Conservation (phyloP, 2,888 invertebrate species). For the Folsomia candida region DNA sequence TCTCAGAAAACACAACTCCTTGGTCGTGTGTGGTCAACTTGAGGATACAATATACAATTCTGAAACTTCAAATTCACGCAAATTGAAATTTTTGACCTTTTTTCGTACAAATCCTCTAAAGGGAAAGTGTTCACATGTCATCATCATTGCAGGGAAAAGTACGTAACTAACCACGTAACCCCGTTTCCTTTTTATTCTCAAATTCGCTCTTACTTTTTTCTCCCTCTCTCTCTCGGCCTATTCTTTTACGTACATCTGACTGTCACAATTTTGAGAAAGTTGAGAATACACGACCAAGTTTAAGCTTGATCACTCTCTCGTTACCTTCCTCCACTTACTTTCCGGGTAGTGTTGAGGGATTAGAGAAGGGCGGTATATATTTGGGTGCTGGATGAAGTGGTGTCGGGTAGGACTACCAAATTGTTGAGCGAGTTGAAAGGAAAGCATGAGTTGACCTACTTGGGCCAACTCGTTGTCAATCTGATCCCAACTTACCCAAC, state of each 20-base stretch:
- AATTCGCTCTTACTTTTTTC: background rate
- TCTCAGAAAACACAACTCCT: too few relatives aligned
- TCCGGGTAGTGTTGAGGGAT: too few relatives aligned
- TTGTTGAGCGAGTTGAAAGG: background rate
- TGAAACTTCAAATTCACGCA: background rate
- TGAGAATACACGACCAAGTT: background rate
- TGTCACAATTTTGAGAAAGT: background rate
- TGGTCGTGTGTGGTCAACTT: background rate
- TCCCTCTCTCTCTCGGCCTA: background rate
- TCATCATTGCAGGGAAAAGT: background rate
- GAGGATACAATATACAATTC: background rate
- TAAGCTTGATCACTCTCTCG: background rate
- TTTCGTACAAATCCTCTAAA: background rate
- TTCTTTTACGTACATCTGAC: background rate
- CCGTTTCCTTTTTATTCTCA: background rate
- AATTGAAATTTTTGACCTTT: conserved; percentile 5
- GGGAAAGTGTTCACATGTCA: background rate
- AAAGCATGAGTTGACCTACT: conserved; percentile 1
- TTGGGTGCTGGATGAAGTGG: background rate
- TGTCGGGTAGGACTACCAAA: too few relatives aligned
- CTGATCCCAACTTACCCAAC: conserved; percentile 7
- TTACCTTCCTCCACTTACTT: background rate
- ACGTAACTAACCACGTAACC: background rate
- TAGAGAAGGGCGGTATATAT: too few relatives aligned
- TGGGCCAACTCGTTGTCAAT: conserved; percentile 7